These are phyloP conservation scores for Cryptomyrus ogoouensis DNA, from an alignment of 2,113 vertebrate species.

Conservation along the genomic window DNA sequence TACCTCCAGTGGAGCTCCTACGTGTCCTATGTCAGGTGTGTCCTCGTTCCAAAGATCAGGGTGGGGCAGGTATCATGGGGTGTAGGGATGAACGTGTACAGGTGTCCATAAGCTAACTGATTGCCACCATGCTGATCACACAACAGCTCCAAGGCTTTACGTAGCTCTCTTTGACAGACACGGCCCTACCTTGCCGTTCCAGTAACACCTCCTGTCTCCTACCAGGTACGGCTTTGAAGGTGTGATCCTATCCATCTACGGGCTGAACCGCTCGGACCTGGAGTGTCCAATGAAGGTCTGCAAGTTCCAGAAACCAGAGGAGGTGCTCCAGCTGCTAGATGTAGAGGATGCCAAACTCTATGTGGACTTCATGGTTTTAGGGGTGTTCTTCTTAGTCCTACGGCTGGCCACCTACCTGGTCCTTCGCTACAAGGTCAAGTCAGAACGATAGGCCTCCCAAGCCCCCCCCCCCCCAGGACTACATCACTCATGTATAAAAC, in stretches of 20 bases:
- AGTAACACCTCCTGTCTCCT: neutral
- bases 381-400: constrained; percentile 84
- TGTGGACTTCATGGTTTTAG: constrained; percentile 90
- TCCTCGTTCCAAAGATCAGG: neutral
- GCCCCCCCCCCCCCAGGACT: neutral
- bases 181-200: neutral
- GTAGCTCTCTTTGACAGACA: neutral
- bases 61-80: neutral
- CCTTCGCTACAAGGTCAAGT: constrained; percentile 91
- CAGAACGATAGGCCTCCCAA: constrained; percentile 69
- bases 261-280: constrained; percentile 85
- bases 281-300: constrained; percentile 74
- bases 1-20: constrained; percentile 98
- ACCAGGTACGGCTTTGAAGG: constrained; percentile 94
- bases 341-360: constrained; percentile 94
- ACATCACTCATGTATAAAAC: neutral
- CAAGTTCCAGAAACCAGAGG: constrained; percentile 83
- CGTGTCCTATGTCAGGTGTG: constrained; percentile 91
- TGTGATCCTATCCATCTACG: constrained; percentile 91
- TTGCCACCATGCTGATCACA: neutral
- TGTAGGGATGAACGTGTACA: neutral
- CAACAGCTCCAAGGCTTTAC: neutral
- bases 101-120: neutral
- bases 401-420: constrained; percentile 89
- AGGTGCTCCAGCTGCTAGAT: constrained; percentile 81